Evolutionary conservation across 2,113 vertebrate species (phyloP).

Genomic region (Corythornis vintsioides): DNA sequence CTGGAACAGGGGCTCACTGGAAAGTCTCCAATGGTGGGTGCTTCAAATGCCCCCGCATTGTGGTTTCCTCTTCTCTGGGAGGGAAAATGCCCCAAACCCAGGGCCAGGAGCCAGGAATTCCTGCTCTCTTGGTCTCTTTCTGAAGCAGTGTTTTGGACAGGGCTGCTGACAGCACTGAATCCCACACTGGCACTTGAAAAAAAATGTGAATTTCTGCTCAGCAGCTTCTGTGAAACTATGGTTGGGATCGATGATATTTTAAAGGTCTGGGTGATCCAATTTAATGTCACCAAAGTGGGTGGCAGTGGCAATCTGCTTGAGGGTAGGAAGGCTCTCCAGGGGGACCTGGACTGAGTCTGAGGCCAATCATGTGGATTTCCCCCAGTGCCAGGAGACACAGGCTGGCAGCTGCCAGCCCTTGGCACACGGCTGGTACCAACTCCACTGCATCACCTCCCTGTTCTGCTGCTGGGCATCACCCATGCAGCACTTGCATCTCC

Average conservation of each 20-base stretch:
- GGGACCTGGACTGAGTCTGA: too few relatives aligned
- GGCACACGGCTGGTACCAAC: not conserved
- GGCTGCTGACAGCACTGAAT: not conserved
- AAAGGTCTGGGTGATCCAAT: not conserved
- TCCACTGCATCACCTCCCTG: not conserved
- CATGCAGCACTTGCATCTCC: not conserved
- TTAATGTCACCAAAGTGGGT: not conserved
- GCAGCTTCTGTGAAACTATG: not conserved
- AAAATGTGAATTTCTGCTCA: conserved; percentile 20
- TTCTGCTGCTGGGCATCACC: not conserved
- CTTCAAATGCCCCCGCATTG: conserved; percentile 42
- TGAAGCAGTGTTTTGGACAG: conserved; percentile 7
- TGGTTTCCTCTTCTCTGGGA: conserved; percentile 13
- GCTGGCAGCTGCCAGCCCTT: accelerated
- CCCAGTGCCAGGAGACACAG: not conserved
- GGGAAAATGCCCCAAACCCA: not conserved
- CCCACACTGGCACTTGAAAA: conserved; percentile 12
- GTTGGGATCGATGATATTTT: not conserved
- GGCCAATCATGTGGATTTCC: too few relatives aligned
- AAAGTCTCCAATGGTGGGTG: conserved; percentile 19
- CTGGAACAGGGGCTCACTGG: conserved; percentile 17
- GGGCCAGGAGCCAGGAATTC: conserved; percentile 48
- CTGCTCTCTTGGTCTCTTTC: conserved; percentile 12
- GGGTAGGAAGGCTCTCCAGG: too few relatives aligned
- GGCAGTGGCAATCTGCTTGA: too few relatives aligned